phyloP scores from a whole-genome alignment of 2,113 vertebrate genomes.

The Crotalus horridus region DNA sequence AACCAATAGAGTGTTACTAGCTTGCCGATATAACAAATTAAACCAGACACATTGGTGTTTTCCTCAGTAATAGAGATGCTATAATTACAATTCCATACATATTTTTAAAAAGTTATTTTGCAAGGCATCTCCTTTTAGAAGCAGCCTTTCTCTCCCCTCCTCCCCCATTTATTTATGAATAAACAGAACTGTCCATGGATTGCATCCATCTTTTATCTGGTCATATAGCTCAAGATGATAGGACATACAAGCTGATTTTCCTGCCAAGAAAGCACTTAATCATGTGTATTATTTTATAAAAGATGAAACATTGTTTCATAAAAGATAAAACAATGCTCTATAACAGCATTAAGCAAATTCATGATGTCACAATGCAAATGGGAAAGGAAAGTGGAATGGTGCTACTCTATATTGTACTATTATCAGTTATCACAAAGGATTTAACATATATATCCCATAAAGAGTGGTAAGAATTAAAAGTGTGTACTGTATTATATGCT shows the following conservation, averaged over 20 bases:
- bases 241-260: conserved; percentile 36
- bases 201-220: conserved; percentile 28
- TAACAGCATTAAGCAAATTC: conserved; percentile 14
- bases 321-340: conserved; percentile 13
- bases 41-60: neutral
- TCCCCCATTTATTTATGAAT: neutral
- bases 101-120: neutral
- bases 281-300: conserved; percentile 8
- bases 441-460: neutral
- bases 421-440: neutral
- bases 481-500: neutral
- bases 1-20: neutral
- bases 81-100: neutral
- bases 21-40: neutral
- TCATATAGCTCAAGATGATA: conserved; percentile 21
- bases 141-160: neutral
- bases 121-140: neutral
- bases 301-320: conserved; percentile 7
- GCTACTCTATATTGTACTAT: neutral
- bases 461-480: neutral
- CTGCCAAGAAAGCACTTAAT: conserved; percentile 4
- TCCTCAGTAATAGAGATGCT: neutral
- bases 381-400: conserved; percentile 18
- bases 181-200: neutral
- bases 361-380: neutral